Evolutionary conservation across 2,797 vertebrate species (phyloP).

Genomic region (Echiichthys vipera): DNA sequence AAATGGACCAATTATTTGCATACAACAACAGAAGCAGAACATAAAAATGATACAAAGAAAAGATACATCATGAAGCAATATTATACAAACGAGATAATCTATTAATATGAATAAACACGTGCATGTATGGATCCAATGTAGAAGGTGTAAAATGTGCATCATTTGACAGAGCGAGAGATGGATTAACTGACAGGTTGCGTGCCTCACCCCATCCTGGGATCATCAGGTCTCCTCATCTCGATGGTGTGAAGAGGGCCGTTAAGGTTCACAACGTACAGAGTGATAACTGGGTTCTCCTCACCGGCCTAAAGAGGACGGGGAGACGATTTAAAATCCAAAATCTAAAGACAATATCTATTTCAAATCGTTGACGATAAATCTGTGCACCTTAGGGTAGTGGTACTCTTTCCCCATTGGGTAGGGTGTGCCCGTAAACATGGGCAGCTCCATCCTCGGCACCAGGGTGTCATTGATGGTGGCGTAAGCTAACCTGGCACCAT

Average conservation of each 20-base stretch:
- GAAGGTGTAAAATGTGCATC: not conserved
- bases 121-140: not conserved
- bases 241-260: conserved; percentile 95
- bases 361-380: not conserved
- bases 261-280: conserved; percentile 93
- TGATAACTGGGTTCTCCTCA: conserved; percentile 94
- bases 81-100: not conserved
- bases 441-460: conserved; percentile 96
- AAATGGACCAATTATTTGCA: not conserved
- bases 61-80: not conserved
- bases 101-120: not conserved
- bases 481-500: conserved; percentile 93
- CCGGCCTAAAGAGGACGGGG: conserved; percentile 86
- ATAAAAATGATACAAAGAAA: not conserved
- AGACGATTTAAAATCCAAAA: too few relatives aligned
- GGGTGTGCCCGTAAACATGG: conserved; percentile 89
- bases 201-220: conserved; percentile 92
- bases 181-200: not conserved
- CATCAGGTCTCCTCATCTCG: conserved; percentile 94
- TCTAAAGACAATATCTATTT: not conserved
- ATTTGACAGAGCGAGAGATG: not conserved
- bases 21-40: not conserved
- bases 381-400: conserved; percentile 94
- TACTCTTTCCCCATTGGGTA: conserved; percentile 93
- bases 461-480: conserved; percentile 95